phyloP scores from a whole-genome alignment of 2,113 vertebrate species.

The Lepus americanus region DNA sequence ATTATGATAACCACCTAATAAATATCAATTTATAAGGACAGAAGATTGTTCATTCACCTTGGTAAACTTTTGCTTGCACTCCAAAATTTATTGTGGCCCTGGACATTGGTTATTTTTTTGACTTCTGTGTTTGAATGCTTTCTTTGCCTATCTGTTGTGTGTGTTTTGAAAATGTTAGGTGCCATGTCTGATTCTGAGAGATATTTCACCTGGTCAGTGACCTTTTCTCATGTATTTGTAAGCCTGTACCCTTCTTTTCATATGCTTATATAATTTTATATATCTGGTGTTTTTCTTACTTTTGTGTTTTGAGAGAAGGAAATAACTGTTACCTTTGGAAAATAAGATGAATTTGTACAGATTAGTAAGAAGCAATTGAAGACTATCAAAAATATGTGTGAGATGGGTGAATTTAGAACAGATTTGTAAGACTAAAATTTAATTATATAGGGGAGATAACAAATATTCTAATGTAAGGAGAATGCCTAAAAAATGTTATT shows the following conservation, averaged over 20 bases:
- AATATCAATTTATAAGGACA: neutral
- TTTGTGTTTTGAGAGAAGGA: constrained; percentile 44
- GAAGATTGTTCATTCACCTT: neutral
- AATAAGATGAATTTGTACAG: neutral
- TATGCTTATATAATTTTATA: neutral
- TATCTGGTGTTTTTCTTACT: neutral
- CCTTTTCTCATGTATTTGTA: constrained; percentile 53
- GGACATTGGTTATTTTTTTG: neutral
- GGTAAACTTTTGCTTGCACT: neutral
- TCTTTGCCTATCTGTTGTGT: neutral
- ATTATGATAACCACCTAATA: too few relatives aligned
- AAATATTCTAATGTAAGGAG: neutral
- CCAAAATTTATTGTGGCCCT: neutral
- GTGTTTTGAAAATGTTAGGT: constrained; percentile 66
- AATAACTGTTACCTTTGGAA: constrained; percentile 10
- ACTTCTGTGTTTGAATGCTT: constrained; percentile 19
- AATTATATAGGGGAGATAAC: neutral
- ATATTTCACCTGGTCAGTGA: constrained; percentile 20
- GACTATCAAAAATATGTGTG: neutral
- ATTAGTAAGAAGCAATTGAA: neutral
- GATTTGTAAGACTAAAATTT: neutral
- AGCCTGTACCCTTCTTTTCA: neutral
- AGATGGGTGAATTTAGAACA: neutral
- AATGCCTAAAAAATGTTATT: neutral
- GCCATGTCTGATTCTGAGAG: constrained; percentile 46